Evolutionary conservation across 2,113 vertebrate genomes (phyloP), one percentile per base, ranked within the genome.

Genomic region (Carlito syrichta): DNA sequence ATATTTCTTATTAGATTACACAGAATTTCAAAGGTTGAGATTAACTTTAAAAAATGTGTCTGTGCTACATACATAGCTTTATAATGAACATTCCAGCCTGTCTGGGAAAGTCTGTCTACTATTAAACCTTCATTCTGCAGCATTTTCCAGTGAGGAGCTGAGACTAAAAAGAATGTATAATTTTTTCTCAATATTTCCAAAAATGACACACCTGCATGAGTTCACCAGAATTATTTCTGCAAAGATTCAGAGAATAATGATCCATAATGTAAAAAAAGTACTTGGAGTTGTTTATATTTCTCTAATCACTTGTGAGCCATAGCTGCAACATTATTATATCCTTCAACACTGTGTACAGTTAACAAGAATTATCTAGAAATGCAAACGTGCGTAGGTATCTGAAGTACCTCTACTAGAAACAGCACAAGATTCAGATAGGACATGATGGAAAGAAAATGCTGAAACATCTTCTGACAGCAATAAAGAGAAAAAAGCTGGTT

Each of bases 341-440:
- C 25, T 85, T 96, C 71, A 86, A 79, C 20, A 89, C 89, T 77
- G 14, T 95, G 9, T 83, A 76, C 50, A 54, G 30, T 78, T 54
- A 45, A 62, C 27, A 68, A 89, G 85, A 91, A 38, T 93, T 78
- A n/a, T 78, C 3, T 54, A 78, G 81, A 96, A 94, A 79, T 86
- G 35, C 60, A 94, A 63, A 54, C 78, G 25, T 84, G 52, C 4
- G n/a, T 38, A 43, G 32, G 0, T 60, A 52, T 83, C 10, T 52
- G 62, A 94, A 95, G 50, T 27, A 89, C 16, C 13, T 89, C 19
- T 17, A 43, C 45, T 71, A 62, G 62, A 93, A 85, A 88, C 23
- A 88, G 58, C 10, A 30, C 16, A 45, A 43, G 6, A 62, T 45
- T 95, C 52, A 90, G 17, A 77, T 52, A 74, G 32, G 4, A 3